Conservation (phyloP, 30 jellyfish, hydroid and myxozoan species). For the Pseudorhiza aurosa region DNA sequence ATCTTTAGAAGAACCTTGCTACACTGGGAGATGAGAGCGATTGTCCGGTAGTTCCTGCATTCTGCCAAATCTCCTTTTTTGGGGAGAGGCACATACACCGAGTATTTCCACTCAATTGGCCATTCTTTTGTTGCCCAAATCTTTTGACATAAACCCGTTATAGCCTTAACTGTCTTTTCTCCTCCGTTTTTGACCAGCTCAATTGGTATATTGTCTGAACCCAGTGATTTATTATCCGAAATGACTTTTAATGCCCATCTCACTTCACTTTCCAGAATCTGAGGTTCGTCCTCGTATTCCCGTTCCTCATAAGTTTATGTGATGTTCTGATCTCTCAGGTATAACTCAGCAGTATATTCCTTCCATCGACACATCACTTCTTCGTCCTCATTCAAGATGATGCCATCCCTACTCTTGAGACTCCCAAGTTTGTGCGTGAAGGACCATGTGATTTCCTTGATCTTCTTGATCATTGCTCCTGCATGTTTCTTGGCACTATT, state of each 20-base stretch:
- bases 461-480: not conserved
- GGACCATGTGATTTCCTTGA: conserved; percentile 13
- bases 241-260: conserved; percentile 13
- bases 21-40: conserved; percentile 19
- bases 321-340: not conserved
- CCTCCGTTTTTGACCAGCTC: conserved; percentile 21
- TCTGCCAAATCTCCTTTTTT: conserved; percentile 31
- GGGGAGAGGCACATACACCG: conserved; percentile 37
- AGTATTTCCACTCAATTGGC: conserved; percentile 31
- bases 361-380: conserved; percentile 17
- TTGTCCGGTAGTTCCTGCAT: conserved; percentile 25
- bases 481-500: no score
- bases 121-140: conserved; percentile 45
- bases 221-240: not conserved
- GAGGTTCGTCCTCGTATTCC: not conserved
- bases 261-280: not conserved
- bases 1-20: conserved; percentile 39
- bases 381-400: conserved; percentile 6
- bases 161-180: conserved; percentile 1
- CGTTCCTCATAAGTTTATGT: conserved; percentile 3
- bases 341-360: not conserved
- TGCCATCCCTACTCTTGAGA: not conserved
- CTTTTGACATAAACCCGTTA: conserved; percentile 13
- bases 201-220: conserved; percentile 20
- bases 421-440: not conserved